Conservation (phyloP, 2,797 vertebrate species). For the Enteromius mattozi region DNA sequence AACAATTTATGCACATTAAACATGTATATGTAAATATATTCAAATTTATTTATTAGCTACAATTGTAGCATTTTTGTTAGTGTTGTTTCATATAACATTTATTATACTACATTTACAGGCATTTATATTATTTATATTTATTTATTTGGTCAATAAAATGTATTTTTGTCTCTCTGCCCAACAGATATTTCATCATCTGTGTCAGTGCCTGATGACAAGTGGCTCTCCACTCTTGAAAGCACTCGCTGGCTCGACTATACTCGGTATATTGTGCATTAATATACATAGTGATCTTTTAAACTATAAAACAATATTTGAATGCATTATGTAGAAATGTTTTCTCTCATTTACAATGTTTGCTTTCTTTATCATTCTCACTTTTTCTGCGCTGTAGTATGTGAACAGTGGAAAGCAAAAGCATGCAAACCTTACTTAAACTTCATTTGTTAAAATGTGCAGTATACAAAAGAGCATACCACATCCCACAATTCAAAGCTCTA, state of each 20-base stretch:
- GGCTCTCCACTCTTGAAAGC: conserved; percentile 90
- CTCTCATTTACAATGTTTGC: neutral
- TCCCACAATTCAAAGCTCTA: neutral
- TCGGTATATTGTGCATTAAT: conserved; percentile 76
- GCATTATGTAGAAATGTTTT: neutral
- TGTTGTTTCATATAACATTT: neutral
- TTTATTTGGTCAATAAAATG: neutral
- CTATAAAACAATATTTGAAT: neutral
- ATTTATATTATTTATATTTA: neutral
- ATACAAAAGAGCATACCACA: neutral
- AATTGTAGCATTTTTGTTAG: neutral
- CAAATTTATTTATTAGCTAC: neutral
- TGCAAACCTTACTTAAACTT: neutral
- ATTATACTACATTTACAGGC: neutral
- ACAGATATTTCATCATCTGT: conserved; percentile 81
- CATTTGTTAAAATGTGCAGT: neutral
- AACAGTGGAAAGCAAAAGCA: neutral
- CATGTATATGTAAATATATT: neutral
- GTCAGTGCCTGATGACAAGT: conserved; percentile 87
- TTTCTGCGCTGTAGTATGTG: neutral
- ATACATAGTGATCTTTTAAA: neutral
- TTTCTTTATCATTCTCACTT: neutral
- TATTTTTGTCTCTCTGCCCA: conserved; percentile 24
- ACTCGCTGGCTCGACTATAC: conserved; percentile 90
- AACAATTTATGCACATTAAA: neutral